Evolutionary conservation across 1,140 invertebrate genomes (phyloP), one percentile per base, ranked within the genome.

Genomic region (Lineus longissimus): DNA sequence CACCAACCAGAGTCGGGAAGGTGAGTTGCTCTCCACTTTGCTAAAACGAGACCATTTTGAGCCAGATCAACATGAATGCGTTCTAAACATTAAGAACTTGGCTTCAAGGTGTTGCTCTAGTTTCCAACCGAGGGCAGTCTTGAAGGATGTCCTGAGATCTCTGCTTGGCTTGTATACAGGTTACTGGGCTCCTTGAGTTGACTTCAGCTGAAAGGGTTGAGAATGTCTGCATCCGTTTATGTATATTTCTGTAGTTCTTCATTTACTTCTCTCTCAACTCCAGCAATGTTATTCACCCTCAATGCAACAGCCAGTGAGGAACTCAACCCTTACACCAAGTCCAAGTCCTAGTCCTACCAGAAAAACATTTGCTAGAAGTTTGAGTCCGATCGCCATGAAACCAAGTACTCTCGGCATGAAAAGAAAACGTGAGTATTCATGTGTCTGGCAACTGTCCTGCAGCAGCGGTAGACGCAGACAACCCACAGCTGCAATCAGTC

Each of bases 271-370:
- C 78, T 51, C 74, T 27, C 70, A 82, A 60, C 83, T 84, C 66
- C 85, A 85, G 75, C 86, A 87, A 64, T 87, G 88, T 81, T 87
- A 87, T 79, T 88, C 86, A 1, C 86, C 87, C 6, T 84, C 85
- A 33, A 83, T 87, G 73, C 86, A 84, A 62, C 76, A 79, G 6
- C 78, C 79, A 33, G 86, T 87, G 67, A 85, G 79, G 57, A 86
- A 83, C 74, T 82, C 89, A 51, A 91, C 91, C 4, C 76, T 78
- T 66, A 79, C 77, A n/a, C 91, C 91, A 33, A 82, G 77, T 61
- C 83, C 84, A 17, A 93, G 91, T 70, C 91, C 91, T 19, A 51
- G 47, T 51, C 47, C 47, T 6, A 51, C 47, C 19, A 51, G 47
- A 51, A 51, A 51, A 51, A 23, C 47, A 19, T 51, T 51, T 27